These are phyloP conservation scores for Aethina tumida DNA, from an alignment of 1,140 invertebrate genomes.

Conservation along the genomic window DNA sequence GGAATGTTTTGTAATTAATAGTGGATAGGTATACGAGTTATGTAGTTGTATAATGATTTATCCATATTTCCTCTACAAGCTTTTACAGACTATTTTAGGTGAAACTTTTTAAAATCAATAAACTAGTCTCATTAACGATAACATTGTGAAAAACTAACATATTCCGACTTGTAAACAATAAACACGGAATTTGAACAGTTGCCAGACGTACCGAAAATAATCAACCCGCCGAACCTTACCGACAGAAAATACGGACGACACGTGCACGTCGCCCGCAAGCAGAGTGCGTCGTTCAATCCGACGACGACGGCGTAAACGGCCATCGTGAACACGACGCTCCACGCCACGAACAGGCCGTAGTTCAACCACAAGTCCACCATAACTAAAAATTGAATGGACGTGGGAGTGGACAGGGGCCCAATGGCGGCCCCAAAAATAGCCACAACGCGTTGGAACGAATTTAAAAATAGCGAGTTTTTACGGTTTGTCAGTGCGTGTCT, in stretches of 20 bases:
- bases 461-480: too few species aligned
- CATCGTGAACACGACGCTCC: slow-evolving; percentile 11
- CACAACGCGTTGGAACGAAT: too few species aligned
- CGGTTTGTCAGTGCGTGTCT: too few species aligned
- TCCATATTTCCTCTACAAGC: too few species aligned
- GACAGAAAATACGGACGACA: slow-evolving; percentile 6
- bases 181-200: not conserved
- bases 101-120: not conserved
- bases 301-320: slow-evolving; percentile 16
- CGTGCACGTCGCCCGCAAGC: not conserved
- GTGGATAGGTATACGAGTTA: too few species aligned
- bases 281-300: slow-evolving; percentile 4
- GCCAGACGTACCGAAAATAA: slow-evolving; percentile 7
- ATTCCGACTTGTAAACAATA: slow-evolving; percentile 7
- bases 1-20: too few species aligned
- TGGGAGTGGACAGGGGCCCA: too few species aligned
- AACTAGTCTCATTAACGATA: not conserved
- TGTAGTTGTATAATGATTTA: too few species aligned
- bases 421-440: too few species aligned
- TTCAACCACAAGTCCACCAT: slow-evolving; percentile 9
- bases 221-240: slow-evolving; percentile 2
- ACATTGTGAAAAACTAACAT: slow-evolving; percentile 5
- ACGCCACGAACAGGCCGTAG: slow-evolving; percentile 9
- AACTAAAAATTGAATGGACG: too few species aligned
- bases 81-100: too few species aligned